These are phyloP conservation scores for Aviceda subcristata DNA, from an alignment of 2,113 vertebrate species.

Conservation along the genomic window DNA sequence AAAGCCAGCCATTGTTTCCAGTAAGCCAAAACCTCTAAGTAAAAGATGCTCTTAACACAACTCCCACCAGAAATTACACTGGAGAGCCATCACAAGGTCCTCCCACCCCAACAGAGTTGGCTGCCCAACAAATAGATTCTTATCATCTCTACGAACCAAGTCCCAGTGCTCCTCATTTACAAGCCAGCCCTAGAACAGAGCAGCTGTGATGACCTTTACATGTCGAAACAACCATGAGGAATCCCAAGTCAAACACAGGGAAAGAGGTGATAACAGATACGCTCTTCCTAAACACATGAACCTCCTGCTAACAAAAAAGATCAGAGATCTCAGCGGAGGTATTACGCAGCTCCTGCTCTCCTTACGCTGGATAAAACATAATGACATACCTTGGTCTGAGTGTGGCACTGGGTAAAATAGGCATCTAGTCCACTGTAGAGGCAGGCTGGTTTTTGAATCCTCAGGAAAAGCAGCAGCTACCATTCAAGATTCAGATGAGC, in stretches of 20 bases:
- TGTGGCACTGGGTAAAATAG: fast-evolving
- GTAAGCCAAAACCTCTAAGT: not conserved
- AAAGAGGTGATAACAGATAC: not conserved
- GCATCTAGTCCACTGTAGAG: fast-evolving
- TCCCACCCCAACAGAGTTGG: not conserved
- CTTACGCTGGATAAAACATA: not conserved
- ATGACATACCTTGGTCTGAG: not conserved
- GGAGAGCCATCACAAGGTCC: not conserved
- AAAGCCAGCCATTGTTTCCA: not conserved
- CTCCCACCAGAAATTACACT: not conserved
- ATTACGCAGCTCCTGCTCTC: not conserved
- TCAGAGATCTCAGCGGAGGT: not conserved
- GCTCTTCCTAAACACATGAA: not conserved
- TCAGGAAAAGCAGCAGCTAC: not conserved
- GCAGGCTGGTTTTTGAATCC: not conserved
- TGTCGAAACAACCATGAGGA: not conserved
- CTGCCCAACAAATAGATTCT: not conserved
- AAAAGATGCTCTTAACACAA: not conserved
- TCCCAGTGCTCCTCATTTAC: not conserved
- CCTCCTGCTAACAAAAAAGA: not conserved
- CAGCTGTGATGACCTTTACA: not conserved
- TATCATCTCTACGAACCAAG: not conserved
- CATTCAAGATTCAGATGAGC: not conserved
- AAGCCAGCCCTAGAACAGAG: not conserved
- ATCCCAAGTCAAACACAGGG: not conserved